Conservation (phyloP, 1,140 invertebrate genomes). For the Rhizoglyphus robini region DNA sequence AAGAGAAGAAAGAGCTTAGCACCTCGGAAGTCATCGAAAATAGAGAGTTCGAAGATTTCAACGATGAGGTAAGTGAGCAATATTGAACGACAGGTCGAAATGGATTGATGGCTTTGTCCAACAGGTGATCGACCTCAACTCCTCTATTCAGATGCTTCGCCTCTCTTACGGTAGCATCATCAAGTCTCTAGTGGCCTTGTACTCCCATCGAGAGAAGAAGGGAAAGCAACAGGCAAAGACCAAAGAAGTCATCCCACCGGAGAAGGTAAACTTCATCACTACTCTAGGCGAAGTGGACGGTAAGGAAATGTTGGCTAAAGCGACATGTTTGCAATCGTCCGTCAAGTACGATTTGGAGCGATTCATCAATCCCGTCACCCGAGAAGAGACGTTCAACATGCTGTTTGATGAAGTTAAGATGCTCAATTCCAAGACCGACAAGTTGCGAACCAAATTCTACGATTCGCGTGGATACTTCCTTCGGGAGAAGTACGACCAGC, state of each 20-base stretch:
- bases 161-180: neutral
- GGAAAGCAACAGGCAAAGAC: neutral
- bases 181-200: neutral
- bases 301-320: neutral
- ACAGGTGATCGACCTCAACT: neutral
- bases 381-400: neutral
- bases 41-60: neutral
- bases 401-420: neutral
- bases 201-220: neutral
- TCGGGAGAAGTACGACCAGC: neutral
- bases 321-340: neutral
- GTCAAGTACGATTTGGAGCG: neutral
- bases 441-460: neutral
- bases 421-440: neutral
- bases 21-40: neutral
- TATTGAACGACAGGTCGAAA: neutral
- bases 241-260: neutral
- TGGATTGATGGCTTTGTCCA: neutral
- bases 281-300: neutral
- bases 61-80: neutral
- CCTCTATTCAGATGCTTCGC: neutral
- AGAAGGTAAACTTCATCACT: neutral
- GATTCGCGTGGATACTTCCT: neutral
- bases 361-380: neutral
- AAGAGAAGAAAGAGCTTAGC: neutral